Evolutionary conservation across 2,888 invertebrate species (phyloP), one percentile per base, ranked within the genome.

Genomic region (Saturnia japonica): DNA sequence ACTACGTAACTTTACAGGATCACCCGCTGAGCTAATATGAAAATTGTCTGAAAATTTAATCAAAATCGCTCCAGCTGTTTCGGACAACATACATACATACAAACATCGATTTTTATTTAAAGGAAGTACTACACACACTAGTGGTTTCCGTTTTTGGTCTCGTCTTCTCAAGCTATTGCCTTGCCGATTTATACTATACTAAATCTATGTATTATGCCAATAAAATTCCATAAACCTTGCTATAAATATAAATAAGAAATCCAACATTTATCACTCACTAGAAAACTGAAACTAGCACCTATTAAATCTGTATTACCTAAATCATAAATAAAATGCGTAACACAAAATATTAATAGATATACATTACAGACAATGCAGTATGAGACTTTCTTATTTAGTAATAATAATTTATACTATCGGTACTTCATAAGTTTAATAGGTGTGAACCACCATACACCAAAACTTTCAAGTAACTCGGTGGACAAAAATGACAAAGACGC

Each of bases 191-290:
- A n/a, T n/a, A n/a, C n/a, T n/a, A n/a, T n/a, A n/a, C n/a, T n/a
- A n/a, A n/a, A n/a, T n/a, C n/a, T n/a, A n/a, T n/a, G n/a, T n/a
- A n/a, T n/a, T 47, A 47, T 47, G 47, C 34, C 34, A 34, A 34
- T 47, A 47, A 16, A 19, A 47, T 47, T 73, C 72, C 71, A 70
- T 72, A 72, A 71, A 67, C 69, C 82, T 85, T 82, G 84, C 84
- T 85, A 84, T 82, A 80, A 83, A 66, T 34, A 34, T 4, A 34
- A 84, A 82, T 77, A 82, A 82, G 85, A 82, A 77, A 76, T 70
- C 72, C 77, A 66, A 66, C 19, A 80, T 77, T 82, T 81, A 85
- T 86, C 82, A 88, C 77, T 87, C 86, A 88, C 86, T 85, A 85
- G 82, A 77, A 60, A 73, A 72, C 60, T 66, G 25, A 51, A 45